Percentiles rank a stretch among this genome's conserved stretches.
Evolutionary conservation across 2,888 invertebrate genomes (phyloP).

Genomic region (Athrips mouffetella): DNA sequence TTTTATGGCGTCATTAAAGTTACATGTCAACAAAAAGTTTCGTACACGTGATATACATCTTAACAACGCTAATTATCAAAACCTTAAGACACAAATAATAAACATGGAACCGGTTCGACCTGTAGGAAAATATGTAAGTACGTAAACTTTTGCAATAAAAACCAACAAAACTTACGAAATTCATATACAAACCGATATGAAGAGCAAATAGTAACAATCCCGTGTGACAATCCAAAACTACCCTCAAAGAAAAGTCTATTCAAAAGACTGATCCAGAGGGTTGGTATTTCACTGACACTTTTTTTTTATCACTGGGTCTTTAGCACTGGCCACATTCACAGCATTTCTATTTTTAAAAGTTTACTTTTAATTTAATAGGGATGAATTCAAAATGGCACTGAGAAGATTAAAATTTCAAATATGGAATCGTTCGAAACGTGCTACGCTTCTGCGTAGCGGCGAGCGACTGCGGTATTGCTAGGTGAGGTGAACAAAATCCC

Average conservation of each 20-base stretch:
- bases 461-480: slow-evolving; percentile 35
- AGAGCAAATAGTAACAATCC: slow-evolving; percentile 21
- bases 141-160: background rate
- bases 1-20: background rate
- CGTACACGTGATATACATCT: too few species aligned
- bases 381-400: slow-evolving; percentile 17
- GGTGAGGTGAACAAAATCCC: slow-evolving; percentile 18
- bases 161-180: background rate
- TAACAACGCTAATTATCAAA: too few species aligned
- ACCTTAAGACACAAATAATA: background rate
- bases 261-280: slow-evolving; percentile 40
- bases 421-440: slow-evolving; percentile 29
- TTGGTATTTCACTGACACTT: slow-evolving; percentile 27
- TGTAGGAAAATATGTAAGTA: background rate
- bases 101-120: slow-evolving; percentile 9
- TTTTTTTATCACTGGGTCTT: slow-evolving; percentile 10
- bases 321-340: slow-evolving; percentile 4
- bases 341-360: background rate
- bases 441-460: slow-evolving; percentile 32
- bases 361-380: slow-evolving; percentile 1
- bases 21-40: background rate
- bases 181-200: slow-evolving; percentile 26
- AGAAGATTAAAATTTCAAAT: slow-evolving; percentile 5
- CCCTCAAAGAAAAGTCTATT: slow-evolving; percentile 38
- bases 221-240: slow-evolving; percentile 26